Evolutionary conservation across 1,140 invertebrate species (phyloP).

Genomic region (Bombus polaris): DNA sequence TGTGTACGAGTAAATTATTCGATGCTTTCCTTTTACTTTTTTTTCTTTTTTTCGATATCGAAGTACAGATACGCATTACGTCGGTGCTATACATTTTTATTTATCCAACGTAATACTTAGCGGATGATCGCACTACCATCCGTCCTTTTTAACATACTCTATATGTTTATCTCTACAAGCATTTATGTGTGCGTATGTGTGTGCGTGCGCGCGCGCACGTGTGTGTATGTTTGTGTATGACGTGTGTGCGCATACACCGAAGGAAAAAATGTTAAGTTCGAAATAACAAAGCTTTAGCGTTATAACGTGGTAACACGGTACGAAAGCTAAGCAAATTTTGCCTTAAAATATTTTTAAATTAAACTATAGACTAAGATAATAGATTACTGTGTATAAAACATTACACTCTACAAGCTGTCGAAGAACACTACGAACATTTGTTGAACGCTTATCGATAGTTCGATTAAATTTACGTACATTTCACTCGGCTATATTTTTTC

Average conservation of each 20-base stretch:
- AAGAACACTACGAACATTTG: not conserved
- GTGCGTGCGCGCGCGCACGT: not conserved
- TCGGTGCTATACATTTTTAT: conserved; percentile 49
- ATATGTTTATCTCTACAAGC: conserved; percentile 12
- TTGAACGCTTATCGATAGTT: not conserved
- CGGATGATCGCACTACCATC: conserved; percentile 58
- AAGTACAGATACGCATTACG: conserved; percentile 19
- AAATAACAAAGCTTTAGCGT: not conserved
- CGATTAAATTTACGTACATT: not conserved
- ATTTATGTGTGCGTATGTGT: not conserved
- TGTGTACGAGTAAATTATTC: conserved; percentile 32
- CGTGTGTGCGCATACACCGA: conserved; percentile 12
- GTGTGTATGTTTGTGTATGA: not conserved
- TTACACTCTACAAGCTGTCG: conserved; percentile 10
- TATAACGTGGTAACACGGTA: conserved; percentile 7
- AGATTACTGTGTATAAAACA: conserved; percentile 15
- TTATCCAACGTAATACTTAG: conserved; percentile 42
- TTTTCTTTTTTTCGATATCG: not conserved
- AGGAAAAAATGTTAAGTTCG: conserved; percentile 1
- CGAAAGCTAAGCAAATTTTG: conserved; percentile 21
- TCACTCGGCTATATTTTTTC: not conserved
- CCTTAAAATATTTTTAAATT: conserved; percentile 26
- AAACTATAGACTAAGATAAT: not conserved
- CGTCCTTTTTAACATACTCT: conserved; percentile 60
- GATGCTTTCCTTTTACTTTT: not conserved